Base-by-base conservation (phyloP, 2,888 invertebrate species). In the Cataglyphis rosenhaueri region DNA sequence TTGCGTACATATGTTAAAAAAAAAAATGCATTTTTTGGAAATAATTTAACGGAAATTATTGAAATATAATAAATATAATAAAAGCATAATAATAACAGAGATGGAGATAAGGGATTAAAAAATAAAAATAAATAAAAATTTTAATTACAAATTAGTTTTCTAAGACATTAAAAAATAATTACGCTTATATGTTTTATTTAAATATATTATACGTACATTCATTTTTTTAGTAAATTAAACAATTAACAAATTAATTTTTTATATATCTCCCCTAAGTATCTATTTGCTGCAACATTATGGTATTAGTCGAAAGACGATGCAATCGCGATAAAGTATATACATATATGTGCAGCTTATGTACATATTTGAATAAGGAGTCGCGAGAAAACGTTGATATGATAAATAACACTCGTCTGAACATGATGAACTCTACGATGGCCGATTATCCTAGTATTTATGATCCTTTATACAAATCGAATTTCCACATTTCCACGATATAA, bases 391-490 rank as follows among this genome's bases (percentile, higher is more conserved):
- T 70, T 55, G n/a, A 12, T 12, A 15, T 68, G 78, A 78, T 44
- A 32, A 70, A 70, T 44, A 59, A 44, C 71, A 21, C 18, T 55
- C 25, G 35, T 66, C 32, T 8, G 59, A 18, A 0, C 3, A 32
- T 35, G 32, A 8, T 78, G 32, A 5, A 25, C 25, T 25, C 52
- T 52, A 52, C 21, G 59, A 61, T 48, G 44, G 59, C 15, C 78
- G 70, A 71, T 61, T 59, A 79, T 79, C 66, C 59, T 10, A 21
- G 6, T 79, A 79, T 79, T 79, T 79, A 79, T 18, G 71, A 35
- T 12, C 35, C 48, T 57, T 59, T 21, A 18, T 59, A 12, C 32
- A 57, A 59, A 78, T 70, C 29, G 55, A 70, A 71, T 71, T 44
- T 71, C 25, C 78, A 35, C 44, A 44, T 71, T 44, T 59, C 5